Base-by-base conservation (phyloP, 1,140 invertebrate species). In the Daktulosphaira vitifoliae region DNA sequence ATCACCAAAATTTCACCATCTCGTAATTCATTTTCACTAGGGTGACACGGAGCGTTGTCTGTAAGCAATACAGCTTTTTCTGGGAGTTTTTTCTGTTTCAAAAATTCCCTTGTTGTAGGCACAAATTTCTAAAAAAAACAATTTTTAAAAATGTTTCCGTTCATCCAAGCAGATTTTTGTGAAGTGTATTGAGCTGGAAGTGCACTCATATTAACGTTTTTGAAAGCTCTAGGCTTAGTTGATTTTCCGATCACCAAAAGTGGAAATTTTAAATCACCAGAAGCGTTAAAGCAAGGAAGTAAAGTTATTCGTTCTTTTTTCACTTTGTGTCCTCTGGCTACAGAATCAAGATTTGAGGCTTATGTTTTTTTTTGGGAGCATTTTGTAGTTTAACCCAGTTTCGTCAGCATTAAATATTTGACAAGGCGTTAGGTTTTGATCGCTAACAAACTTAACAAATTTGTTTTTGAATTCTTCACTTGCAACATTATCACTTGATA, bases 201-300 rank as follows among this genome's bases (percentile, higher is more conserved):
- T 33, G 51, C 20, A 46, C 26, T 64, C 42, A 49, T 16, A 25
- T 66, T 50, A 65, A 52, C 18, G 49, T 66, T 54, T 67, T 73
- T 71, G 20, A 74, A 73, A 29, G 66, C 68, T 65, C 56, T 70
- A 16, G 73, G 71, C 62, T 72, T 74, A 69, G 71, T 68, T 37
- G 69, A 66, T 73, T 74, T 75, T 16, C 71, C 71, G 65, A 75
- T 73, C 9, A 72, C 67, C 22, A 71, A n/a, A n/a, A n/a, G n/a
- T n/a, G n/a, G n/a, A n/a, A n/a, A n/a, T n/a, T n/a, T n/a, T n/a
- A n/a, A n/a, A n/a, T n/a, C n/a, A n/a, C n/a, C n/a, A n/a, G n/a
- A n/a, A n/a, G n/a, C n/a, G n/a, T n/a, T n/a, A n/a, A 69, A 65
- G 69, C 75, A 75, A 20, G 69, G 69, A 69, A 75, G 70, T 42